Conservation (phyloP, 2,797 vertebrate species). For the Dendrocincla fuliginosa region DNA sequence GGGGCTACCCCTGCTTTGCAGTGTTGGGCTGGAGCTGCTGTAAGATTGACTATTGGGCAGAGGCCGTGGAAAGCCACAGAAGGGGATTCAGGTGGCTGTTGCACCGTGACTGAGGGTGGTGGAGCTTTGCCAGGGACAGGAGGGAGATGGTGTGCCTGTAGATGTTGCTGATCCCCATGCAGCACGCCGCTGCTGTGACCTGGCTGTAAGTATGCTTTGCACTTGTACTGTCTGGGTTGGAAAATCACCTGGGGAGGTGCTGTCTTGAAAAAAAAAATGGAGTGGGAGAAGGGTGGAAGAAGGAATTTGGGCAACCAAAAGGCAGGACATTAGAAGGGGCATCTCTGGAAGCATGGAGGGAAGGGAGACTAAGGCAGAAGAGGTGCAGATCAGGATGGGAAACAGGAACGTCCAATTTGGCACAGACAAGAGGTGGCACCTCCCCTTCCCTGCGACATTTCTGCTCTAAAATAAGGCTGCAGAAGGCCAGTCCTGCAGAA, state of each 20-base stretch:
- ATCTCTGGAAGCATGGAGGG: background rate
- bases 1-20: background rate
- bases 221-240: background rate
- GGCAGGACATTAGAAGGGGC: background rate
- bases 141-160: background rate
- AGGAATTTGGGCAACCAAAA: background rate
- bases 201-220: conserved; percentile 5
- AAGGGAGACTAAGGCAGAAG: background rate
- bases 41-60: rapidly evolving
- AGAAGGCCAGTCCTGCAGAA: background rate
- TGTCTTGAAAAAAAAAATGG: background rate
- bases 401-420: background rate
- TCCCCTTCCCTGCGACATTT: background rate
- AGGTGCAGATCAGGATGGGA: background rate
- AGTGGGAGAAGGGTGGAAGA: background rate
- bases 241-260: background rate
- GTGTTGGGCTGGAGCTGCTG: background rate
- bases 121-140: background rate
- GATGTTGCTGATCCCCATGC: rapidly evolving
- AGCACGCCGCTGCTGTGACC: rapidly evolving
- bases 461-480: background rate
- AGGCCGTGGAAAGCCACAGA: background rate
- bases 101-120: background rate
- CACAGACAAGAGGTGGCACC: background rate
- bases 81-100: background rate